Percentiles rank a stretch among this genome's conserved stretches.
These are phyloP conservation scores for Pasiphila rectangulata DNA, from an alignment of 2,888 invertebrate genomes.

Conservation along the genomic window DNA sequence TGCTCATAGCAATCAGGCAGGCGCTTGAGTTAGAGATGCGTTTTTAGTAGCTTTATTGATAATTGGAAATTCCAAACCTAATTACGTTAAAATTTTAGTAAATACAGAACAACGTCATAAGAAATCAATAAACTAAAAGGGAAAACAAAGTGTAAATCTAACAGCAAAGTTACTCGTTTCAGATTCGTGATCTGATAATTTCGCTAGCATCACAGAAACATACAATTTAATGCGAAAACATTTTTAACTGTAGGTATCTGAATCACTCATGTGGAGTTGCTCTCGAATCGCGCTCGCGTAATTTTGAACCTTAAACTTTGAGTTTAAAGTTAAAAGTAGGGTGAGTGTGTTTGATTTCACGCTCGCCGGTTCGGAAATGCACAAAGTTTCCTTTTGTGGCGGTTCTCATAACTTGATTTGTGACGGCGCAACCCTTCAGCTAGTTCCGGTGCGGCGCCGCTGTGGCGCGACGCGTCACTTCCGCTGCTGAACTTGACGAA, in stretches of 20 bases:
- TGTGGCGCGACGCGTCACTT: constrained; percentile 73
- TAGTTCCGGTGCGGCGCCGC: constrained; percentile 75
- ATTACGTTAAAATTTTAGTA: too few relatives aligned
- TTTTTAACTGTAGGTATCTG: constrained; percentile 50
- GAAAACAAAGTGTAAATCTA: too few relatives aligned
- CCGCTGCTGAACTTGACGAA: constrained; percentile 39
- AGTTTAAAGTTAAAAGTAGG: constrained; percentile 46
- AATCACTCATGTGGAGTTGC: constrained; percentile 50
- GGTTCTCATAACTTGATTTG: constrained; percentile 80
- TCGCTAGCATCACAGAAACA: constrained; percentile 29
- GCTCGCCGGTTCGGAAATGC: constrained; percentile 76
- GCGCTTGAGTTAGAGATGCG: constrained; percentile 4
- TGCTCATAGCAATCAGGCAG: constrained; percentile 1
- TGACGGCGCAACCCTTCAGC: constrained; percentile 78
- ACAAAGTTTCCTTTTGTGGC: constrained; percentile 81
- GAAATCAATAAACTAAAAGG: too few relatives aligned
- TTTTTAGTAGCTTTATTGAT: too few relatives aligned
- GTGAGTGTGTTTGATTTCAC: constrained; percentile 65
- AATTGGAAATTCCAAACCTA: too few relatives aligned
- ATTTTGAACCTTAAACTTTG: constrained; percentile 38
- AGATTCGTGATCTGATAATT: too few relatives aligned
- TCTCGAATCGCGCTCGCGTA: background rate
- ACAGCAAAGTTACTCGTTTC: background rate
- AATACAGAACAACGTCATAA: too few relatives aligned
- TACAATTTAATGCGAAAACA: constrained; percentile 48